These are phyloP conservation scores for Fulica atra DNA, from an alignment of 2,113 vertebrate species.

Conservation along the genomic window DNA sequence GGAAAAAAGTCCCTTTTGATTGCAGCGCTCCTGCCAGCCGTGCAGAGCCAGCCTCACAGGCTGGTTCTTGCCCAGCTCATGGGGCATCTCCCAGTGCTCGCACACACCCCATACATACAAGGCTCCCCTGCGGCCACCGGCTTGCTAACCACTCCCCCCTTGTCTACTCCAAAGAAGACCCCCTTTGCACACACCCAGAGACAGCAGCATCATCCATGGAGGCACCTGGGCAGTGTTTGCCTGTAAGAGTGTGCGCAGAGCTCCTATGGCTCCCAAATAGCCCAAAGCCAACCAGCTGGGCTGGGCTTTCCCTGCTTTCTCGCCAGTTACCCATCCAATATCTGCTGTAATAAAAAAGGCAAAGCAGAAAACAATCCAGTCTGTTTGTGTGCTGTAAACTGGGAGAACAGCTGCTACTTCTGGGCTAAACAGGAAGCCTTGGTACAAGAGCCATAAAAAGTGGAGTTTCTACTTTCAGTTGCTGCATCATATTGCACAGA, in stretches of 20 bases:
- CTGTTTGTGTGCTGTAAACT: constrained; percentile 30
- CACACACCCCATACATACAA: fast-evolving
- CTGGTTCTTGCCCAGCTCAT: neutral
- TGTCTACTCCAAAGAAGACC: neutral
- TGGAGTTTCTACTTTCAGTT: neutral
- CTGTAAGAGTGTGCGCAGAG: neutral
- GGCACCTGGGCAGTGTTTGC: neutral
- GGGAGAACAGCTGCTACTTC: constrained; percentile 26
- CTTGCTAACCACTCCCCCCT: fast-evolving
- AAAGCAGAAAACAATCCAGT: constrained; percentile 29
- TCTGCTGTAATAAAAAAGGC: constrained; percentile 21
- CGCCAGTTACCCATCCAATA: neutral
- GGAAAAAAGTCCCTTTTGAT: neutral
- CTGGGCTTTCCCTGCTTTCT: neutral
- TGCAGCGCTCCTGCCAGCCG: neutral
- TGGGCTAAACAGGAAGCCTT: constrained; percentile 1
- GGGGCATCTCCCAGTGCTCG: neutral
- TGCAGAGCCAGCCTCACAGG: neutral
- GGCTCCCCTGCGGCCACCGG: neutral
- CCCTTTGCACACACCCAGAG: neutral
- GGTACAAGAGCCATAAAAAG: neutral
- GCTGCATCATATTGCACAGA: neutral
- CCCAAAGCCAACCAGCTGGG: neutral
- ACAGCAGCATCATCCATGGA: fast-evolving
- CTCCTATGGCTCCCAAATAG: neutral